A percentile compares a stretch with the other conserved stretches of the same genome.
phyloP scores from a whole-genome alignment of 2,888 invertebrate species.

The Athalia circularis region DNA sequence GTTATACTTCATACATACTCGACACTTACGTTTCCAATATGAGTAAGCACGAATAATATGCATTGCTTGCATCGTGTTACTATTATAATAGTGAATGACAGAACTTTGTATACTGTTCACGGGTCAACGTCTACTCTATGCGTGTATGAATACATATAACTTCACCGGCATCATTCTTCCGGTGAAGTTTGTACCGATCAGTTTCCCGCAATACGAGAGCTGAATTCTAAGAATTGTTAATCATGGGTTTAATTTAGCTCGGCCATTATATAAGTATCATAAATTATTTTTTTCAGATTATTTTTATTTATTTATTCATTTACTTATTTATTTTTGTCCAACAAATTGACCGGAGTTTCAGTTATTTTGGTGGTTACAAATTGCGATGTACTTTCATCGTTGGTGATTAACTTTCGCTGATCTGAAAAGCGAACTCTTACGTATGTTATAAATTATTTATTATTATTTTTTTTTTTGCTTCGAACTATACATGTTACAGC shows the following conservation, averaged over 20 bases:
- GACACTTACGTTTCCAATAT: no score
- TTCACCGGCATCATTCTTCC: conserved; percentile 45
- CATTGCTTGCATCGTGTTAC: no score
- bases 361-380: neutral
- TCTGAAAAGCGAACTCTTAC: conserved; percentile 16
- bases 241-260: neutral
- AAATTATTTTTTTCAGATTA: neutral
- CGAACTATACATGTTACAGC: conserved; percentile 12
- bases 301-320: neutral
- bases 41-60: no score
- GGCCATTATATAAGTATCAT: neutral
- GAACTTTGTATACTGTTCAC: no score
- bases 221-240: neutral
- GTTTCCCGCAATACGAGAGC: no score
- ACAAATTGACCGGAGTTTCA: neutral
- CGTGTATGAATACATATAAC: neutral
- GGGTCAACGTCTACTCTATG: neutral
- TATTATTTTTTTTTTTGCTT: neutral
- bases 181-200: conserved; percentile 40
- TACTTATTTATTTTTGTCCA: neutral
- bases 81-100: no score
- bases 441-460: no score
- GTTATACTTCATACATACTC: no score
- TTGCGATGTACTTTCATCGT: neutral
- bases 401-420: conserved; percentile 27